phyloP scores from a whole-genome alignment of 2,888 invertebrate species.

The Automeris io region DNA sequence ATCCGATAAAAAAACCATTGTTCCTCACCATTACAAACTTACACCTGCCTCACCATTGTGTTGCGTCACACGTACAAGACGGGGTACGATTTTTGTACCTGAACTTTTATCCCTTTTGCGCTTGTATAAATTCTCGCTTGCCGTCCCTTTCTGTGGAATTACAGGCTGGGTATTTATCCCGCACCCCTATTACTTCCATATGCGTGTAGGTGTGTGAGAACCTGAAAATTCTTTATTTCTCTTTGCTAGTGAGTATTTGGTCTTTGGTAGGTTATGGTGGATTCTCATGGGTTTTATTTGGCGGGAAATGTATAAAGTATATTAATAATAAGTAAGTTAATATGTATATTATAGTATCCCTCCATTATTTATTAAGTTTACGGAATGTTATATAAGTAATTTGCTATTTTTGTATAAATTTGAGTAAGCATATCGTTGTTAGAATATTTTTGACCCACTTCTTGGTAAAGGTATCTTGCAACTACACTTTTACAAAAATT shows the following conservation, averaged over 20 bases:
- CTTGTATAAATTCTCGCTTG: conserved; percentile 21
- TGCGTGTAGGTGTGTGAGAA: conserved; percentile 52
- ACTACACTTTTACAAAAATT: too few relatives aligned
- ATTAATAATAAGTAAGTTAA: conserved; percentile 22
- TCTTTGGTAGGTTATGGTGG: conserved; percentile 40
- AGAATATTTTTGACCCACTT: not conserved
- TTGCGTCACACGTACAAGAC: conserved; percentile 61
- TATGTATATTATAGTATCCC: conserved; percentile 10
- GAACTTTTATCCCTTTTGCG: conserved; percentile 45
- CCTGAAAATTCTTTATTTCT: conserved; percentile 31
- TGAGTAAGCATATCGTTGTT: not conserved
- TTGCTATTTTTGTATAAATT: conserved; percentile 13
- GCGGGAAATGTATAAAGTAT: conserved; percentile 45
- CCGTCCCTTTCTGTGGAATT: conserved; percentile 40
- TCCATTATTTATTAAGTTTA: conserved; percentile 28
- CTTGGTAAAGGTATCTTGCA: not conserved
- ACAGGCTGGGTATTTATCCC: conserved; percentile 53
- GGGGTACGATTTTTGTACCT: conserved; percentile 62
- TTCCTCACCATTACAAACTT: conserved; percentile 50
- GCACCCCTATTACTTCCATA: conserved; percentile 64
- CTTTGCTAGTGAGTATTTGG: conserved; percentile 35
- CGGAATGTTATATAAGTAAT: conserved; percentile 68
- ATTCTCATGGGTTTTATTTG: conserved; percentile 33
- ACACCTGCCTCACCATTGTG: conserved; percentile 63
- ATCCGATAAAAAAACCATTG: conserved; percentile 57